phyloP scores from a whole-genome alignment of 2,888 invertebrate genomes.

The Lasioglossum figueresi region DNA sequence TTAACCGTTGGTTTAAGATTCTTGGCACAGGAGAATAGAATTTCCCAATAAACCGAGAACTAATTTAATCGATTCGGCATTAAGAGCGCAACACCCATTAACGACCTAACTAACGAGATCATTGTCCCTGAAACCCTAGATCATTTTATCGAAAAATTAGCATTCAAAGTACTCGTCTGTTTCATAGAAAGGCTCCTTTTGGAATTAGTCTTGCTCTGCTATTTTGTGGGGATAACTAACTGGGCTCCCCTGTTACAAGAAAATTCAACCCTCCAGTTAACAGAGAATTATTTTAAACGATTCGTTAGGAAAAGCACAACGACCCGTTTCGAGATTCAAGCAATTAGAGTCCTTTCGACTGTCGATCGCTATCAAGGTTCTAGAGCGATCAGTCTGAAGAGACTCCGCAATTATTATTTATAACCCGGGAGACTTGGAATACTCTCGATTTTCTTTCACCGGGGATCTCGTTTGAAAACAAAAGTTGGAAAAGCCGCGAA shows the following conservation, averaged over 20 bases:
- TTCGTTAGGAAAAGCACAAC: not conserved
- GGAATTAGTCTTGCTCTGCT: not conserved
- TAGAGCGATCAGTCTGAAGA: not conserved
- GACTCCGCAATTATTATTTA: not conserved
- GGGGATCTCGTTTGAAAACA: not conserved
- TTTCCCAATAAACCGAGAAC: not conserved
- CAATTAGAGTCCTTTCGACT: not conserved
- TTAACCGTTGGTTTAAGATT: not conserved
- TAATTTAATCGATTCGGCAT: not conserved
- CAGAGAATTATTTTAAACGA: not conserved
- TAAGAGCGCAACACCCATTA: not conserved
- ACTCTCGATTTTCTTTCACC: not conserved
- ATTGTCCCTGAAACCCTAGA: too few relatives aligned
- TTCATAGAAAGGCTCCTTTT: not conserved
- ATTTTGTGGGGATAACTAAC: not conserved
- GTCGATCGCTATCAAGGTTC: not conserved
- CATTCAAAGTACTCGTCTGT: not conserved
- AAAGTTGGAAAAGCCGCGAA: not conserved
- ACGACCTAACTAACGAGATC: too few relatives aligned
- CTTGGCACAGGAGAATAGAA: too few relatives aligned
- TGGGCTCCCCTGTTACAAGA: not conserved
- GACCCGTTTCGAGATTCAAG: not conserved
- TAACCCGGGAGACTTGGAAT: not conserved
- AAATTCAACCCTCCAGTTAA: not conserved
- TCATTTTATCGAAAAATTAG: not conserved